Evolutionary conservation across 2,888 invertebrate genomes (phyloP).

Genomic region (Brenthis daphne): DNA sequence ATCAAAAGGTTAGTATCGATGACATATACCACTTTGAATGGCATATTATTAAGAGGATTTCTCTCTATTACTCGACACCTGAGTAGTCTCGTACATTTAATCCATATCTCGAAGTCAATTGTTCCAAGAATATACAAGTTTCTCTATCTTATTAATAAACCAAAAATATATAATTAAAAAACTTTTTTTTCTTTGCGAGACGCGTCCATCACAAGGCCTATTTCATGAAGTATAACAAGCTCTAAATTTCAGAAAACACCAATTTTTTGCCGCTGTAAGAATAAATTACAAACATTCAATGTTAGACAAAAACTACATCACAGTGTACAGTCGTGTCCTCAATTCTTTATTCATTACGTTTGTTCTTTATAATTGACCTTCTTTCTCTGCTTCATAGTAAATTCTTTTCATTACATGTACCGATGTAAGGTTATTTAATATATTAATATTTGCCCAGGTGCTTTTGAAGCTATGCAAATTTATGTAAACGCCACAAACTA

Average conservation of each 20-base stretch:
- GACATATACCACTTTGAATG: too few species aligned
- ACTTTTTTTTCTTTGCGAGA: too few species aligned
- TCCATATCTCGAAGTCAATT: too few species aligned
- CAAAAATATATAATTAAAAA: too few species aligned
- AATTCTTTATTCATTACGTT: conserved; percentile 23
- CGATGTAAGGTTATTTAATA: conserved; percentile 29
- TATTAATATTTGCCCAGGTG: conserved; percentile 37
- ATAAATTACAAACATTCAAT: conserved; percentile 21
- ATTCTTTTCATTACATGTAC: conserved; percentile 3
- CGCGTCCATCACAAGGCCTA: too few species aligned
- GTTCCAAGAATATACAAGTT: too few species aligned
- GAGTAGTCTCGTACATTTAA: too few species aligned
- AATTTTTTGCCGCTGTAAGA: conserved; percentile 2
- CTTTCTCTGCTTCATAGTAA: conserved; percentile 9
- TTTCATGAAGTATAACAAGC: too few species aligned
- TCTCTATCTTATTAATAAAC: too few species aligned
- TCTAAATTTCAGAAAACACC: not conserved
- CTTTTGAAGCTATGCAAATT: conserved; percentile 39
- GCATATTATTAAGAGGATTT: too few species aligned
- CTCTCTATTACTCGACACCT: too few species aligned
- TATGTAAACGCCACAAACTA: conserved; percentile 41
- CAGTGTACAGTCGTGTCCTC: conserved; percentile 16
- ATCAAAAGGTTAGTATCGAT: too few species aligned
- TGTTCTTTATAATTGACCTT: conserved; percentile 23
- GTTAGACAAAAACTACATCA: conserved; percentile 2